These are phyloP conservation scores for Dicrurus megarhynchus DNA, from an alignment of 2,113 vertebrate genomes.

Conservation along the genomic window DNA sequence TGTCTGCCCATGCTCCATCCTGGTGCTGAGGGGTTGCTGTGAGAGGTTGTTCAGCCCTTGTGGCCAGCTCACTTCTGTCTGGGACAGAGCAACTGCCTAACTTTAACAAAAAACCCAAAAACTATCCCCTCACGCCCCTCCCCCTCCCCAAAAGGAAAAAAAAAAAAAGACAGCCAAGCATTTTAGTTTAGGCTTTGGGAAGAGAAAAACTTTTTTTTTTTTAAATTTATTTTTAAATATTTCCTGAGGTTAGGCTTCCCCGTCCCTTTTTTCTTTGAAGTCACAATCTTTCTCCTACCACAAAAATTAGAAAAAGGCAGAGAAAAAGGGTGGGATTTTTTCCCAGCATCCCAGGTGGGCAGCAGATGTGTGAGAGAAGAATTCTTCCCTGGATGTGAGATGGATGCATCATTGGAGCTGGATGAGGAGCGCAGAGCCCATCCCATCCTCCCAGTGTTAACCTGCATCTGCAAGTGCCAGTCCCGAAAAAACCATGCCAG, in stretches of 20 bases:
- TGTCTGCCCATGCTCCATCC: neutral
- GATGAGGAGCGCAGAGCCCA: neutral
- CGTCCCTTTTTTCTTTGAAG: neutral
- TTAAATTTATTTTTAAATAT: neutral
- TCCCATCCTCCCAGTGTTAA: rapidly evolving
- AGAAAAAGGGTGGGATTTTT: rapidly evolving
- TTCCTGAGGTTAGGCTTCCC: neutral
- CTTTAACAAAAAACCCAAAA: too few species aligned
- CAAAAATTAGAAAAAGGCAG: neutral
- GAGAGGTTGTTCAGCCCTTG: neutral
- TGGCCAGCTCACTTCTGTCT: neutral
- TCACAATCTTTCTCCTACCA: neutral
- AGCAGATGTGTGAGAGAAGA: neutral
- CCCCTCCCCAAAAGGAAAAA: too few species aligned
- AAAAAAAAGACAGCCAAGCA: neutral
- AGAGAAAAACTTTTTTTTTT: neutral
- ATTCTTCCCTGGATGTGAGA: neutral
- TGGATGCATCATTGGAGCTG: neutral
- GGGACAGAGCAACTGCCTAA: neutral
- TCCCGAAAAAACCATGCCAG: neutral
- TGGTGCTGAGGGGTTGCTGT: neutral
- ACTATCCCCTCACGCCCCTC: too few species aligned
- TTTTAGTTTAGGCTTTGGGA: neutral
- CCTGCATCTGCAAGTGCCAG: neutral
- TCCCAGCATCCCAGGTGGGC: neutral